phyloP scores from a whole-genome alignment of 2,113 vertebrate genomes.

The Rhombomys opimus region DNA sequence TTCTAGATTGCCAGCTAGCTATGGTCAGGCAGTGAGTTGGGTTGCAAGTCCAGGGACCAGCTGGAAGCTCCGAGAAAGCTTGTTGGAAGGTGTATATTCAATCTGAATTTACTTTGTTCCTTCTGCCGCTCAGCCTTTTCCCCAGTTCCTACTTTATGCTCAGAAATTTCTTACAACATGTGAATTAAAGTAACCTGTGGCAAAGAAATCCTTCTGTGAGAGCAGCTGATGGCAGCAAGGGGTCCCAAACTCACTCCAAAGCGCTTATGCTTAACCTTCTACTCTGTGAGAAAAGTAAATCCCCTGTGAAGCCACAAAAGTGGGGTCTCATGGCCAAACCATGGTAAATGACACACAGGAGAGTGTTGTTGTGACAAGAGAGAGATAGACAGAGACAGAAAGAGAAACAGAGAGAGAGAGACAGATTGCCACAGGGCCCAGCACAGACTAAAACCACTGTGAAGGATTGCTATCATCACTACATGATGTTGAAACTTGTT shows the following conservation, averaged over 20 bases:
- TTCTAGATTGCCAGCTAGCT: neutral
- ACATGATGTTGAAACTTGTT: neutral
- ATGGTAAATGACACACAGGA: constrained; percentile 8
- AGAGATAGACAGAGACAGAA: neutral
- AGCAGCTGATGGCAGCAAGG: neutral
- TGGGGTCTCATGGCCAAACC: neutral
- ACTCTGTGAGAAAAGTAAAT: neutral
- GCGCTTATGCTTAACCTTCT: neutral
- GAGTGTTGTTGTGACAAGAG: neutral
- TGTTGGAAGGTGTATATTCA: neutral
- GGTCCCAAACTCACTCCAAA: neutral
- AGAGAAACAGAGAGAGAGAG: too few species aligned
- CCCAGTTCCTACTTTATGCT: neutral
- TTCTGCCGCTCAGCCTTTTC: neutral
- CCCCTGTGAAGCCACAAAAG: neutral
- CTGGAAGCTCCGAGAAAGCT: neutral
- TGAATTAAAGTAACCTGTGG: neutral
- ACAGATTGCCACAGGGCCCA: neutral
- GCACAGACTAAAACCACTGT: neutral
- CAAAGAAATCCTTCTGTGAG: constrained; percentile 4
- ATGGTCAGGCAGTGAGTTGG: neutral
- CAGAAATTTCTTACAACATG: neutral
- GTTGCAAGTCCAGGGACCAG: neutral
- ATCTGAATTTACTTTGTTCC: neutral
- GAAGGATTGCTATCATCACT: neutral